A percentile compares a stretch with the other conserved stretches of the same genome.
Conservation (phyloP, 2,797 vertebrate species). For the Petrocephalus sullivani region DNA sequence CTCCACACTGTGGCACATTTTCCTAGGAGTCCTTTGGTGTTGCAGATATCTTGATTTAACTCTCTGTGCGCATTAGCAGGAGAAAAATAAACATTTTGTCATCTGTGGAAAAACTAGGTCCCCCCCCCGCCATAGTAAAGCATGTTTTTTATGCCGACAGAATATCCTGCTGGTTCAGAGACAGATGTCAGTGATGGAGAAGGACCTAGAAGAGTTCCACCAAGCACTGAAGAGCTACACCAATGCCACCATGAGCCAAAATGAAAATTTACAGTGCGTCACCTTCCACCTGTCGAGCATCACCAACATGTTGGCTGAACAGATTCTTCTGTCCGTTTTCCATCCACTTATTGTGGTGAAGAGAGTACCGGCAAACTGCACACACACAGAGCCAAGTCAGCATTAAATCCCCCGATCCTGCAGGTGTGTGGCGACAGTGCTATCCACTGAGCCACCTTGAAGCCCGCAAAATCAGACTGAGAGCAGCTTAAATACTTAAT, state of each 20-base stretch:
- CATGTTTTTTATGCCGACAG: constrained; percentile 52
- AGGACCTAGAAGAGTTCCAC: constrained; percentile 70
- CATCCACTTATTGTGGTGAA: background rate
- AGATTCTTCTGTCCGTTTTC: background rate
- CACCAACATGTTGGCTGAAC: background rate
- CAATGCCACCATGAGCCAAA: constrained; percentile 71
- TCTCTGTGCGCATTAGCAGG: background rate
- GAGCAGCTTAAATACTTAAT: background rate
- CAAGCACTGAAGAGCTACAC: constrained; percentile 74
- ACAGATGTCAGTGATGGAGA: constrained; percentile 75
- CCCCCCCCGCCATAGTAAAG: background rate
- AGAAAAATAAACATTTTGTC: constrained; percentile 7
- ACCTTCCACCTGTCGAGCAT: background rate
- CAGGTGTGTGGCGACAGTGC: background rate
- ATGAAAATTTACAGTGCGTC: constrained; percentile 80
- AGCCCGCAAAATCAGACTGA: background rate
- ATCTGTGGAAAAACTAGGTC: background rate
- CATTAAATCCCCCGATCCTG: background rate
- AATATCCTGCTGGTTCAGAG: constrained; percentile 90
- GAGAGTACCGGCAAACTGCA: background rate
- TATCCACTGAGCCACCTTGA: background rate
- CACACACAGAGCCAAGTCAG: background rate
- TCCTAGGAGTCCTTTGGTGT: background rate
- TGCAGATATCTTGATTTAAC: background rate
- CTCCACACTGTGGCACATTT: background rate